Evolutionary conservation across 2,888 invertebrate genomes (phyloP).

Genomic region (Pherbina coryleti): DNA sequence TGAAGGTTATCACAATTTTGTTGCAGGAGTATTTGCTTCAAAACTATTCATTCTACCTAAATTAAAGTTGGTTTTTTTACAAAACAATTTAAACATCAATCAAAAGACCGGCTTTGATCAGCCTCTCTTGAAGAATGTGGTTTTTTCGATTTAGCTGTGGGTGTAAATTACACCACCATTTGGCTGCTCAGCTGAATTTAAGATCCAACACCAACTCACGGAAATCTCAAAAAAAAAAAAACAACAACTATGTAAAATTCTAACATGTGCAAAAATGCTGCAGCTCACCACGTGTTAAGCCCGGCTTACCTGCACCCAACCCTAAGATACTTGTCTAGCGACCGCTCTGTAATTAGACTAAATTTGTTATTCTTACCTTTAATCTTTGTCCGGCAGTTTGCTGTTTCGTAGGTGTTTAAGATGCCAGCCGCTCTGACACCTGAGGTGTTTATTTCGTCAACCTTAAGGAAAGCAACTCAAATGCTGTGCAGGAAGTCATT

Average conservation of each 20-base stretch:
- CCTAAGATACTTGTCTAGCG: background rate
- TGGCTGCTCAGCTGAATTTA: background rate
- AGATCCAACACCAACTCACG: background rate
- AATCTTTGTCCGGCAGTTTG: background rate
- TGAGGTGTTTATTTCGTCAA: slow-evolving; percentile 26
- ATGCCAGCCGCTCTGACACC: slow-evolving; percentile 23
- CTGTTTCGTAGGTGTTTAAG: background rate
- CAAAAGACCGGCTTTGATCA: background rate
- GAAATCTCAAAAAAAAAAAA: background rate
- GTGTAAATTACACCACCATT: slow-evolving; percentile 18
- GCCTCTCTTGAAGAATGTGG: slow-evolving; percentile 1
- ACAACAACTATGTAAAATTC: background rate
- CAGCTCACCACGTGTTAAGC: slow-evolving; percentile 16
- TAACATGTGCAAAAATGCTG: slow-evolving; percentile 14
- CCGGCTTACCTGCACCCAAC: background rate
- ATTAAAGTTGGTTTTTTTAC: too few relatives aligned
- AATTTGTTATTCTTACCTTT: slow-evolving; percentile 15
- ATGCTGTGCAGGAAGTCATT: slow-evolving; percentile 13
- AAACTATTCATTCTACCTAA: too few relatives aligned
- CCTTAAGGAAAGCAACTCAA: too few relatives aligned
- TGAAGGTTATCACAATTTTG: too few relatives aligned
- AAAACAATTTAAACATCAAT: background rate
- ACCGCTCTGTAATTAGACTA: slow-evolving; percentile 33
- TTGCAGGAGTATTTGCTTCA: too few relatives aligned
- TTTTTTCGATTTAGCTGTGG: slow-evolving; percentile 21